Evolutionary conservation across 2,113 vertebrate genomes (phyloP), one percentile per base, ranked within the genome.

Genomic region (Isurus oxyrinchus): DNA sequence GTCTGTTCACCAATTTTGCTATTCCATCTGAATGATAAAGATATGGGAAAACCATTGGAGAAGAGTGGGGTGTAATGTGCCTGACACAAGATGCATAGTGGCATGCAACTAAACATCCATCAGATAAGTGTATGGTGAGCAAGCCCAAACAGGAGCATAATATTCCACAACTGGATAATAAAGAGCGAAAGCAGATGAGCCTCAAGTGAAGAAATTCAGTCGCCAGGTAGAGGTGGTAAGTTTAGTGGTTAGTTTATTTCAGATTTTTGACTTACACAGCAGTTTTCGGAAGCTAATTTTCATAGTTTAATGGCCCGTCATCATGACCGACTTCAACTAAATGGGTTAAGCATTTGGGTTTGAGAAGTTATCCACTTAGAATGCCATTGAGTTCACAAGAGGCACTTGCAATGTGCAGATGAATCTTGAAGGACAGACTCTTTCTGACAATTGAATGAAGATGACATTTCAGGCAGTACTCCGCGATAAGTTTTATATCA

Each of bases 131-230:
- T 57, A 53, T 35, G 27, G 25, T 90, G 35, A 57, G 53, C 13
- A 13, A 61, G 16, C 57, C 27, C 11, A 61, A 91, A 61, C 59
- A 91, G 59, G 11, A 59, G 25, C 87, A 5, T 19, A 35, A 35
- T 91, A 91, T 91, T 91, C 55, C 31, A 61, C 88, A 88, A 91
- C 31, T 59, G 59, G 35, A 91, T n/a, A 91, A 44, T 49, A 84
- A 84, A 90, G 25, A 57, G 53, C 25, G 27, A 59, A 25, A 90
- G 25, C 13, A 25, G 53, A 23, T 31, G 23, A 57, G 87, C 31
- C 72, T 76, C 7, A n/a, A 11, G 72, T 76, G 72, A 11, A 11
- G 31, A 76, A 76, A 35, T n/a, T 11, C 8, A 31, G 31, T 76
- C 72, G 8, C 27, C 25, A n/a, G 31, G 72, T 76, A 35, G 72